Evolutionary conservation across 2,888 invertebrate species (phyloP).

Genomic region (Macrosoma leucophasiata): DNA sequence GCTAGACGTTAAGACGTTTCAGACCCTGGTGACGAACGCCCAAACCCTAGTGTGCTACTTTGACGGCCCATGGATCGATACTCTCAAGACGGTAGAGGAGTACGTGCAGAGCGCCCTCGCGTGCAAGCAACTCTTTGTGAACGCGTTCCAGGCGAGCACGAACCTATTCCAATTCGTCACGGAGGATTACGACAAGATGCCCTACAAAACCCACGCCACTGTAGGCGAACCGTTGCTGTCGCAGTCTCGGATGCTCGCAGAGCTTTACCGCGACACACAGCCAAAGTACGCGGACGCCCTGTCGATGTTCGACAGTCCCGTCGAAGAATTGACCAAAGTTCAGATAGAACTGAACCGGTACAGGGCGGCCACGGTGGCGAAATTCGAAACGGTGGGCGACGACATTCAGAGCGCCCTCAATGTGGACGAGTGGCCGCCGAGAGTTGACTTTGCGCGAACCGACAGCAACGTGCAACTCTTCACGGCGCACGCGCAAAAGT

Average conservation of each 20-base stretch:
- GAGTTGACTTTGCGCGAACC: too few species aligned
- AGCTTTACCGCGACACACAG: neutral
- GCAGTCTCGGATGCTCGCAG: conserved; percentile 1
- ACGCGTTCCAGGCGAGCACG: conserved; percentile 2
- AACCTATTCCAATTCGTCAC: neutral
- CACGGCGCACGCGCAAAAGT: too few species aligned
- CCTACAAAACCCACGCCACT: neutral
- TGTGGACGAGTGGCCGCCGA: neutral
- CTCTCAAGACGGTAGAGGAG: conserved; percentile 2
- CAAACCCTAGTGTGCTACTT: neutral
- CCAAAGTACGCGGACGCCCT: conserved; percentile 1
- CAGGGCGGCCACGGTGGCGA: conserved; percentile 1
- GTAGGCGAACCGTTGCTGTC: conserved; percentile 1
- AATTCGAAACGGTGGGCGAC: neutral
- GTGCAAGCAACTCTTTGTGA: conserved; percentile 3
- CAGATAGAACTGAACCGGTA: neutral
- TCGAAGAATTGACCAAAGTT: conserved; percentile 3
- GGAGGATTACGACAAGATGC: conserved; percentile 1
- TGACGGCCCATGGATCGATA: neutral
- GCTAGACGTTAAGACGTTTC: neutral
- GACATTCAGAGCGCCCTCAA: neutral
- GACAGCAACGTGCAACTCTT: too few species aligned
- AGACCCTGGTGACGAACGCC: neutral
- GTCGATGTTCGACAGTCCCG: too few species aligned
- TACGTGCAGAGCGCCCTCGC: conserved; percentile 1